Conservation (phyloP, 1,140 invertebrate genomes). For the Pseudomyrmex cubaensis region DNA sequence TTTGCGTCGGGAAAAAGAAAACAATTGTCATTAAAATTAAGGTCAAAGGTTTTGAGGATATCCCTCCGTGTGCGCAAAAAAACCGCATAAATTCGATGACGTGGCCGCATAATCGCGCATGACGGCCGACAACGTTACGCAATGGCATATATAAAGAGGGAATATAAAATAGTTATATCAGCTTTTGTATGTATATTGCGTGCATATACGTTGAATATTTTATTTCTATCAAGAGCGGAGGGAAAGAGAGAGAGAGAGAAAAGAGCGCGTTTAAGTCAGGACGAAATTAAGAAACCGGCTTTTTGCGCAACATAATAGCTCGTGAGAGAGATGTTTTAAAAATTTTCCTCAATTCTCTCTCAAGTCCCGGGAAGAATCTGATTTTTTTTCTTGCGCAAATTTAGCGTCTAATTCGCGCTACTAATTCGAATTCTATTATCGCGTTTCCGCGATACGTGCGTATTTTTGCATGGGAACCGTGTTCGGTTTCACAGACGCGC, state of each 20-base stretch:
- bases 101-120: neutral
- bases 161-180: constrained; percentile 1
- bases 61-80: neutral
- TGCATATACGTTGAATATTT: neutral
- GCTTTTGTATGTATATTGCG: neutral
- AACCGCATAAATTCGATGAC: constrained; percentile 34
- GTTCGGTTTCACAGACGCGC: no score
- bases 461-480: no score
- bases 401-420: no score
- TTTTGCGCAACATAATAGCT: neutral
- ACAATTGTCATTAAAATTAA: constrained; percentile 18
- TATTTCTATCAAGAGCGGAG: neutral
- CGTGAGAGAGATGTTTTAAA: neutral
- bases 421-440: no score
- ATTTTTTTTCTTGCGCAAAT: no score
- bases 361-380: no score
- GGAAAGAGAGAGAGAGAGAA: neutral
- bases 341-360: no score
- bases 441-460: no score
- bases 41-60: neutral
- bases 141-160: neutral
- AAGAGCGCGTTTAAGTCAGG: neutral
- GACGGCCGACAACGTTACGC: neutral
- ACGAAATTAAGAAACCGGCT: neutral
- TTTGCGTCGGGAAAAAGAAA: neutral